Evolutionary conservation across 2,888 invertebrate species (phyloP).

Genomic region (Machimus atricapillus): DNA sequence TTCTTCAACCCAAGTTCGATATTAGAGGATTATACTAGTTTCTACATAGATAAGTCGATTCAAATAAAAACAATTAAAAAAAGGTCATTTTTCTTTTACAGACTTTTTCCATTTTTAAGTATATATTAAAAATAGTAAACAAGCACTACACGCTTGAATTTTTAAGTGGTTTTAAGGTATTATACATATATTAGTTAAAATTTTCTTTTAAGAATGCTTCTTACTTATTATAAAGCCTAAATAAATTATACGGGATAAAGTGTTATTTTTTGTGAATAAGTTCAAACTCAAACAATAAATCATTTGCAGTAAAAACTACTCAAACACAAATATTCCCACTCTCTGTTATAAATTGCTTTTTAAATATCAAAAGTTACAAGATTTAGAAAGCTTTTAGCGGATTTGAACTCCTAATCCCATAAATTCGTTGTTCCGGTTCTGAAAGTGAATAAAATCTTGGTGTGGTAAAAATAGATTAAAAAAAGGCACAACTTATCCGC

Average conservation of each 20-base stretch:
- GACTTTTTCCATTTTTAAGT: no score
- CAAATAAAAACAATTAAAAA: no score
- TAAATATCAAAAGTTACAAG: not conserved
- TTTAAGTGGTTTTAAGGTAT: no score
- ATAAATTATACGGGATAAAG: not conserved
- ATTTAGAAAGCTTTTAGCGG: not conserved
- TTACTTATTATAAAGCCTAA: not conserved
- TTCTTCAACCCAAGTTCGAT: no score
- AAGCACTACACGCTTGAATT: no score
- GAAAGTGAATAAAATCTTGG: not conserved
- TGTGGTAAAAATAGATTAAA: slow-evolving; percentile 43
- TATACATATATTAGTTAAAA: not conserved
- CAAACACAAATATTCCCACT: not conserved
- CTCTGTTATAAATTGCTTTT: not conserved
- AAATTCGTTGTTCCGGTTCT: not conserved
- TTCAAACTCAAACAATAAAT: not conserved
- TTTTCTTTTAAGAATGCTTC: not conserved
- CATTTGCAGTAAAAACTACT: not conserved
- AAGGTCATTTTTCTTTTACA: no score
- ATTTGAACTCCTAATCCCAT: not conserved
- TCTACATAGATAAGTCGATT: no score
- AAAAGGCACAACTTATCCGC: slow-evolving; percentile 41
- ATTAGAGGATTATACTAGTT: no score
- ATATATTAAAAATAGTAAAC: no score
- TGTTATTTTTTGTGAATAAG: not conserved